A percentile compares a stretch with the other conserved stretches of the same genome.
phyloP scores from a whole-genome alignment of 2,888 invertebrate species.

The Hoplodrina ambigua region DNA sequence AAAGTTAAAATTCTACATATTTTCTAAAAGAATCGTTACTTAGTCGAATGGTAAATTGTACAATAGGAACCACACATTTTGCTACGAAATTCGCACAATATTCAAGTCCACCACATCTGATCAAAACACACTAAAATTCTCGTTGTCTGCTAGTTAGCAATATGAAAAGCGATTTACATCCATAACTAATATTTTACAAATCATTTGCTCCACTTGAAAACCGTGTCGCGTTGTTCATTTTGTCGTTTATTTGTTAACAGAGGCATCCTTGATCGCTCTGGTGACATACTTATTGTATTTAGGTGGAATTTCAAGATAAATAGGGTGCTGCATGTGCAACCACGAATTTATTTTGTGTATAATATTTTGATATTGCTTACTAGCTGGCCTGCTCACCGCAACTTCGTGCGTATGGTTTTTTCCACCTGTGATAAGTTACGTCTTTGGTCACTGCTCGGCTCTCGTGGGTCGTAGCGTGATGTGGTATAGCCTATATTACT shows the following conservation, averaged over 20 bases:
- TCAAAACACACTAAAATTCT: constrained; percentile 6
- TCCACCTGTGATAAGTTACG: too few species aligned
- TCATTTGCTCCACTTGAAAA: constrained; percentile 12
- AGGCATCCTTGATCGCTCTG: constrained; percentile 6
- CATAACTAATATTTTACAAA: constrained; percentile 30
- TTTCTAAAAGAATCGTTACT: too few species aligned
- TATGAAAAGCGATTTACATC: constrained; percentile 18
- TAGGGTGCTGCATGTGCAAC: neutral
- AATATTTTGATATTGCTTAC: neutral
- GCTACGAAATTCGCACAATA: too few species aligned
- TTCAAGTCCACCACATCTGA: too few species aligned
- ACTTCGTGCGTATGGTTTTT: too few species aligned
- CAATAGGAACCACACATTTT: too few species aligned
- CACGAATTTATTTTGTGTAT: neutral
- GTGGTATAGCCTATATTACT: too few species aligned
- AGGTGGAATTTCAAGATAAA: neutral
- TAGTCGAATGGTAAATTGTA: too few species aligned
- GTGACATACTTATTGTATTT: neutral
- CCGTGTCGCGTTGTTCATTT: constrained; percentile 2
- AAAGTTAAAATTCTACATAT: too few species aligned
- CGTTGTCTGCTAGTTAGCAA: constrained; percentile 4
- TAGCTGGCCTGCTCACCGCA: too few species aligned
- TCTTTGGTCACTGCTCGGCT: too few species aligned
- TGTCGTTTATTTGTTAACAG: constrained; percentile 34
- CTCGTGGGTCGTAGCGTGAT: too few species aligned